Percentiles rank a stretch among this genome's conserved stretches.
Conservation (phyloP, 2,888 invertebrate genomes). For the Leptodirus hochenwartii region DNA sequence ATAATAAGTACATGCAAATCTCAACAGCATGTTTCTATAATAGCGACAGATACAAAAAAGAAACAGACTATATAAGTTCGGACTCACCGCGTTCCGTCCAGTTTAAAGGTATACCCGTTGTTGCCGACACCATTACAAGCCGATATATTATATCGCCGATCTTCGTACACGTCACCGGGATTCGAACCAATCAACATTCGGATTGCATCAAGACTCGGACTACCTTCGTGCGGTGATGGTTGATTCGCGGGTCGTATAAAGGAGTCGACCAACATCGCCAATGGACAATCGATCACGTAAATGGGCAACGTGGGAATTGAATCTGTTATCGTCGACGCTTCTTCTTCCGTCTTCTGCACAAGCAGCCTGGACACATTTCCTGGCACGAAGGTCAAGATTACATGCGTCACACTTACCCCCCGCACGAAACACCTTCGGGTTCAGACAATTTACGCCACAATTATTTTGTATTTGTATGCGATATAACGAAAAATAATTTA, state of each 20-base stretch:
- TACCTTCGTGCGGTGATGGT: conserved; percentile 8
- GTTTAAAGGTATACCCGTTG: too few species aligned
- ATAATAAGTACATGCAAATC: too few species aligned
- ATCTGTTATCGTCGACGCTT: conserved; percentile 7
- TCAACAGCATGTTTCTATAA: too few species aligned
- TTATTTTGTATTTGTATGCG: too few species aligned
- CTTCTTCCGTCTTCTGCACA: conserved; percentile 25
- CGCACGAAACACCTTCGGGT: conserved; percentile 46
- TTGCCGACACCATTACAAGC: too few species aligned
- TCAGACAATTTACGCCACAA: too few species aligned
- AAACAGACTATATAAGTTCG: too few species aligned
- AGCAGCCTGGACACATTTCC: conserved; percentile 39
- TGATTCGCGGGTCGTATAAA: conserved; percentile 21
- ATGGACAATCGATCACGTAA: conserved; percentile 49
- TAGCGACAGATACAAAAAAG: too few species aligned
- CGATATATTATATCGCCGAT: conserved; percentile 34
- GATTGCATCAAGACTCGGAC: neutral
- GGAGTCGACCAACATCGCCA: conserved; percentile 36
- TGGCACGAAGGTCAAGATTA: conserved; percentile 47
- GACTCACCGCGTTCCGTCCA: too few species aligned
- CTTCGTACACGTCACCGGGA: conserved; percentile 32
- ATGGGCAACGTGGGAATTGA: conserved; percentile 27
- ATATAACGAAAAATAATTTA: too few species aligned
- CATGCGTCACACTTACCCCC: conserved; percentile 38
- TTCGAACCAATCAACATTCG: neutral